Conservation (phyloP, 2,113 vertebrate species). For the Gymnobelideus leadbeateri region DNA sequence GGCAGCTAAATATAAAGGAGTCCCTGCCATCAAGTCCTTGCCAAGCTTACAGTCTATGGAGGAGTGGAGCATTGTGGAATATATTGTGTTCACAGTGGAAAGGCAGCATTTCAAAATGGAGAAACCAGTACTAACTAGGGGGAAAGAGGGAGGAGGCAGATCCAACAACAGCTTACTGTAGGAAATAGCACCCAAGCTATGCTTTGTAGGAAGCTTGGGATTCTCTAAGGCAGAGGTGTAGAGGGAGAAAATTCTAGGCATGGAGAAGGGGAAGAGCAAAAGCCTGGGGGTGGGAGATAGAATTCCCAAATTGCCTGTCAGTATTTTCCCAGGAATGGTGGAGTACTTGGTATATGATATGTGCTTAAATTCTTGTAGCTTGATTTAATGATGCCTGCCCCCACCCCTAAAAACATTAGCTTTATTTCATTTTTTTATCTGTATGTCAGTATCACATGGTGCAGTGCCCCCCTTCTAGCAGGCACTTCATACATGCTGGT, state of each 20-base stretch:
- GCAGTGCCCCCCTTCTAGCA: neutral
- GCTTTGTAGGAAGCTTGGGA: too few relatives aligned
- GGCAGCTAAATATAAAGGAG: neutral
- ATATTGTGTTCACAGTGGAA: neutral
- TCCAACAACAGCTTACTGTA: neutral
- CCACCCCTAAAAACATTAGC: neutral
- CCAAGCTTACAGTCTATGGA: neutral
- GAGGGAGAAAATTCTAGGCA: neutral
- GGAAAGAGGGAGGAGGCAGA: neutral
- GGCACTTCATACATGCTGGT: neutral
- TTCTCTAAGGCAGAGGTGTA: neutral
- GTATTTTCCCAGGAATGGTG: neutral
- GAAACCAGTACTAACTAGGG: neutral
- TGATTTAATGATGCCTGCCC: neutral
- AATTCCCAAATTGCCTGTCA: neutral
- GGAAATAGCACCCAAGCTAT: neutral
- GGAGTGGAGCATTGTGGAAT: neutral
- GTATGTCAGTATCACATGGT: neutral
- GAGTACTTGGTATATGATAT: neutral
- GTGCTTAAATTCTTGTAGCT: neutral
- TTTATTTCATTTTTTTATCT: neutral
- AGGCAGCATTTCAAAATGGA: neutral
- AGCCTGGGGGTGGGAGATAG: neutral
- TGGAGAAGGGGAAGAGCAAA: neutral
- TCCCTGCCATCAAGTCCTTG: neutral